Conservation (phyloP, 2,797 vertebrate species). For the Melanotaenia boesemani region DNA sequence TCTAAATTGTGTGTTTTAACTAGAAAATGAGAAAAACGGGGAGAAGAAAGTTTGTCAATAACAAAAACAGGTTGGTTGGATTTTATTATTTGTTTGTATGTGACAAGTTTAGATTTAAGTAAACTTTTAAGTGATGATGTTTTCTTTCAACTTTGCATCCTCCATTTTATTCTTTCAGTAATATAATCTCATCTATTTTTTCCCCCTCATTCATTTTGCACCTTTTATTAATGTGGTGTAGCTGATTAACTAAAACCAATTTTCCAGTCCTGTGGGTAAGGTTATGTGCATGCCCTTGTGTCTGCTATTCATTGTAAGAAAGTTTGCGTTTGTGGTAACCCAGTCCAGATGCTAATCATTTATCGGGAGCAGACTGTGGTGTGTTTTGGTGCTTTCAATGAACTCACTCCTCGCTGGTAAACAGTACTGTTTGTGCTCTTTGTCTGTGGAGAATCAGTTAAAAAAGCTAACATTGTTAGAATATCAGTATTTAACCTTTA, state of each 20-base stretch:
- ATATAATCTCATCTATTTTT: no score
- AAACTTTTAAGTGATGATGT: not conserved
- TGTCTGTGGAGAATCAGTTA: not conserved
- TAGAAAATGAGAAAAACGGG: conserved; percentile 4
- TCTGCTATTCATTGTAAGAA: conserved; percentile 23
- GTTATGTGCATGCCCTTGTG: conserved; percentile 46
- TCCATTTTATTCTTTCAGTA: not conserved
- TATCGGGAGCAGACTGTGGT: conserved; percentile 42
- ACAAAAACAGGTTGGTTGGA: conserved; percentile 20
- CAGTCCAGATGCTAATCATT: conserved; percentile 67
- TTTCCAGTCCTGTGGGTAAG: conserved; percentile 63
- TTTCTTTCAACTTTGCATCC: not conserved
- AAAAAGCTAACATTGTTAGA: conserved; percentile 2
- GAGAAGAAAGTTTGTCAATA: conserved; percentile 6
- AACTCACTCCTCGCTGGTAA: conserved; percentile 18
- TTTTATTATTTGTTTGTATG: conserved; percentile 12
- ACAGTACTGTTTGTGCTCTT: conserved; percentile 19
- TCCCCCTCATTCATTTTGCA: not conserved
- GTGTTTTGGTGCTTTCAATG: conserved; percentile 29
- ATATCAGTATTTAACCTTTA: conserved; percentile 5
- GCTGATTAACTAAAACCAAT: conserved; percentile 73
- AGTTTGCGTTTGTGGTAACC: conserved; percentile 38
- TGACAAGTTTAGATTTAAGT: not conserved
- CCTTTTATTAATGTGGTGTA: conserved; percentile 47
- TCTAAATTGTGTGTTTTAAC: not conserved